Percentiles rank a stretch among this genome's conserved stretches.
Evolutionary conservation across 1,140 invertebrate species (phyloP).

Genomic region (Pseudomyrmex gracilis): DNA sequence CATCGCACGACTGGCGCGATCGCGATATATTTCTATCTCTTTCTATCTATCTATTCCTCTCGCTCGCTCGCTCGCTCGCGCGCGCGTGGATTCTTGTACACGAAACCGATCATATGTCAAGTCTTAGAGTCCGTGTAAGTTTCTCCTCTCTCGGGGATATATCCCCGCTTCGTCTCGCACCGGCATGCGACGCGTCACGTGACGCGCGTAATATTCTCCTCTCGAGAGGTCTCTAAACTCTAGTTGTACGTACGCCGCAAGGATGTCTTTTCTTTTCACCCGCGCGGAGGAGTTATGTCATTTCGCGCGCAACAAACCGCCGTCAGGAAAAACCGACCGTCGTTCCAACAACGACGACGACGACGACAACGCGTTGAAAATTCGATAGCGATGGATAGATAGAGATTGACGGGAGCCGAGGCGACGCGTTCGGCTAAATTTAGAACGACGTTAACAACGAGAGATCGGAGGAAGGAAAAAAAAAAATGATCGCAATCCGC

Average conservation of each 20-base stretch:
- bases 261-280: slow-evolving; percentile 14
- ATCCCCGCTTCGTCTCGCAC: not conserved
- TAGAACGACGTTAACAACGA: not conserved
- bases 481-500: not conserved
- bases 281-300: slow-evolving; percentile 42
- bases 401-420: not conserved
- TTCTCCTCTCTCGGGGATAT: not conserved
- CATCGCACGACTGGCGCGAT: not conserved
- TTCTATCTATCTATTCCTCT: no score
- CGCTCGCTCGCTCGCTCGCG: no score
- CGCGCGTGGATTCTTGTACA: slow-evolving; percentile 14
- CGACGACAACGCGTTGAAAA: not conserved
- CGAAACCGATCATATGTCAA: not conserved
- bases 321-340: not conserved
- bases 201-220: not conserved
- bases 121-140: not conserved
- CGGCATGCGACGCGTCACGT: slow-evolving; percentile 6
- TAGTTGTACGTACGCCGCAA: not conserved
- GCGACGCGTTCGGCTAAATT: slow-evolving; percentile 13
- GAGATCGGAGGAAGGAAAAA: not conserved
- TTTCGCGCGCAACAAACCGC: not conserved
- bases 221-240: slow-evolving; percentile 49
- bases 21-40: no score
- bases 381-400: not conserved
- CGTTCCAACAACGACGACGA: not conserved